These are phyloP conservation scores for Eupeodes corollae DNA, from an alignment of 1,140 invertebrate genomes.

Conservation along the genomic window DNA sequence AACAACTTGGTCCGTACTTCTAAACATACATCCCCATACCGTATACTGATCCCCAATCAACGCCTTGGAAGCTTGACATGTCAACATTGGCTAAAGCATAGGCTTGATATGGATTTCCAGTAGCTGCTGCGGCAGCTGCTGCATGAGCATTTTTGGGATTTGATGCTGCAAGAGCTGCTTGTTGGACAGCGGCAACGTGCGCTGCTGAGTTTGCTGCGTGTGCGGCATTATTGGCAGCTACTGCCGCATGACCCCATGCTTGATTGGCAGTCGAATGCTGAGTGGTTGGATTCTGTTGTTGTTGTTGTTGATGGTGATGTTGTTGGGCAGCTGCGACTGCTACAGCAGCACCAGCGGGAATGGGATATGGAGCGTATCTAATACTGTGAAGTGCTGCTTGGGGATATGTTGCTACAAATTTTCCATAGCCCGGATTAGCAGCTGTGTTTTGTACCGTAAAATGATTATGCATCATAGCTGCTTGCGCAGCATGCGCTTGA, in stretches of 20 bases:
- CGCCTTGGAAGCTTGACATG: conserved; percentile 81
- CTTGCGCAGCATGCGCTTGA: conserved; percentile 39
- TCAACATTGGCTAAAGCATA: conserved; percentile 78
- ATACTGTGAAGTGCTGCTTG: conserved; percentile 34
- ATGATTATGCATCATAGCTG: conserved; percentile 34
- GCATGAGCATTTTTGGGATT: conserved; percentile 38
- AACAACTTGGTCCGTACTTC: conserved; percentile 9
- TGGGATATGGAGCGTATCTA: conserved; percentile 36
- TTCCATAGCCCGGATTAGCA: conserved; percentile 51
- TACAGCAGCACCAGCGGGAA: conserved; percentile 33
- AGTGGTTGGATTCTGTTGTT: conserved; percentile 19
- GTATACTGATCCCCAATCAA: conserved; percentile 82
- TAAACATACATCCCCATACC: conserved; percentile 84
- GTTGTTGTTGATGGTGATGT: conserved; percentile 10
- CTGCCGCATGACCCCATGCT: conserved; percentile 20
- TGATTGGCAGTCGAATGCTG: background rate
- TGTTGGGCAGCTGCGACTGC: conserved; percentile 12
- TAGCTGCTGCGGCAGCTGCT: conserved; percentile 44
- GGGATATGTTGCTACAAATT: conserved; percentile 54
- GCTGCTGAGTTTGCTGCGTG: conserved; percentile 40
- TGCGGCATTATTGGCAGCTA: conserved; percentile 36
- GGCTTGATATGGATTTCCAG: conserved; percentile 57
- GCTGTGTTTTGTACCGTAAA: conserved; percentile 41
- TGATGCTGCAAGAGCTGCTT: conserved; percentile 36
- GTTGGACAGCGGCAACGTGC: conserved; percentile 37